Percentiles rank a stretch among this genome's conserved stretches.
phyloP scores from a whole-genome alignment of 2,797 vertebrate species.

The Rhinella marina region DNA sequence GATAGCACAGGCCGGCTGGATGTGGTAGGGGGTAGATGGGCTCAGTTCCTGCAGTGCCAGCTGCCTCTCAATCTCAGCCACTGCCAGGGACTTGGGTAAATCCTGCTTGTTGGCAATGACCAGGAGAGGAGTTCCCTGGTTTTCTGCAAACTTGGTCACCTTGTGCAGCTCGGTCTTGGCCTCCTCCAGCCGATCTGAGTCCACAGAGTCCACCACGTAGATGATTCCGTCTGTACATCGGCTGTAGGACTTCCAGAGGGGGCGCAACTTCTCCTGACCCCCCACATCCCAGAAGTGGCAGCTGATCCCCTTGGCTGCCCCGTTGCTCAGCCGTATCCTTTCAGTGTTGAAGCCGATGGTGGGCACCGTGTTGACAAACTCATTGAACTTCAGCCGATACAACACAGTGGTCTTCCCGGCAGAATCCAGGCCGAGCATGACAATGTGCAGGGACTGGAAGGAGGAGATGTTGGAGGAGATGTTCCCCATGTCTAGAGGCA shows the following conservation, averaged over 20 bases:
- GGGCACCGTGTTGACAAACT: constrained; percentile 97
- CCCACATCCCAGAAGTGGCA: constrained; percentile 99
- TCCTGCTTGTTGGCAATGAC: constrained; percentile 99
- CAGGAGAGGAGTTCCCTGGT: constrained; percentile 93
- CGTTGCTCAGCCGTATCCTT: constrained; percentile 89
- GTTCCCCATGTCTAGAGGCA: constrained; percentile 83
- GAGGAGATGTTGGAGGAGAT: constrained; percentile 91
- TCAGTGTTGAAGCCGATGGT: constrained; percentile 98
- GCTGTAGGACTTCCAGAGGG: constrained; percentile 98
- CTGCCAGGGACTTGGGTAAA: constrained; percentile 90
- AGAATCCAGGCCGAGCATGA: constrained; percentile 96
- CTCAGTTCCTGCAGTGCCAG: constrained; percentile 90
- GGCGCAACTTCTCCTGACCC: constrained; percentile 96
- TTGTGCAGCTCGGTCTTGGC: constrained; percentile 96
- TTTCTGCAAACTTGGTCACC: constrained; percentile 94
- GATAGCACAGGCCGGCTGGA: constrained; percentile 97
- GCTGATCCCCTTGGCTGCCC: constrained; percentile 92
- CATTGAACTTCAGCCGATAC: constrained; percentile 95
- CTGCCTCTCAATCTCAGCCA: constrained; percentile 92
- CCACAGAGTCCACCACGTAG: constrained; percentile 98
- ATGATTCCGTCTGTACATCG: constrained; percentile 97
- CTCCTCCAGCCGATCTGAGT: constrained; percentile 93
- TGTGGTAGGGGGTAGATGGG: constrained; percentile 91
- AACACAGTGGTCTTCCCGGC: constrained; percentile 96
- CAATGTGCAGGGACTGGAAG: constrained; percentile 96